Evolutionary conservation across 2,888 invertebrate species (phyloP).

Genomic region (Strigamia maritima): DNA sequence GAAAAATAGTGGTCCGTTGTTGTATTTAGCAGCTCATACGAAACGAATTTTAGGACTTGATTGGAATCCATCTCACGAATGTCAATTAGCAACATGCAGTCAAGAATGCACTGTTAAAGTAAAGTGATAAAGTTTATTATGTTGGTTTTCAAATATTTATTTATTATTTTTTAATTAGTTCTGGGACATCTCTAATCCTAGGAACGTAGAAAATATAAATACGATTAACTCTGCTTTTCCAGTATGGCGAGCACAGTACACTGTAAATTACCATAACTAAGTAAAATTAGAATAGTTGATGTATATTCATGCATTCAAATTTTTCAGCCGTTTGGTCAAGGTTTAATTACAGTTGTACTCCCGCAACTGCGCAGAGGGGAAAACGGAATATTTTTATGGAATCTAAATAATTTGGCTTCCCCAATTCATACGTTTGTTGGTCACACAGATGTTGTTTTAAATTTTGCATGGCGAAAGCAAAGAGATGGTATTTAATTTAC

Average conservation of each 20-base stretch:
- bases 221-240: conserved; percentile 49
- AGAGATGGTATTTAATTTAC: conserved; percentile 46
- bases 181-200: conserved; percentile 15
- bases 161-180: conserved; percentile 54
- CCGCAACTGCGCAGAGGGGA: conserved; percentile 87
- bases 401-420: conserved; percentile 56
- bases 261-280: conserved; percentile 46
- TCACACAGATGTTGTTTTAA: conserved; percentile 88
- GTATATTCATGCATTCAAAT: not conserved
- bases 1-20: conserved; percentile 37
- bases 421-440: conserved; percentile 90
- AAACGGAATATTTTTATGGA: conserved; percentile 76
- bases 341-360: conserved; percentile 84
- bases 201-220: conserved; percentile 36
- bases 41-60: conserved; percentile 85
- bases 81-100: conserved; percentile 68
- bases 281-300: not conserved
- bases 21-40: conserved; percentile 41
- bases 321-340: conserved; percentile 80
- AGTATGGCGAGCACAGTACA: conserved; percentile 52
- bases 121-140: conserved; percentile 44
- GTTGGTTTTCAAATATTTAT: not conserved
- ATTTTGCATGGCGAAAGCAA: conserved; percentile 85
- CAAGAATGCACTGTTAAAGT: conserved; percentile 89
- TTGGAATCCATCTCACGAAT: conserved; percentile 65